Evolutionary conservation across 2,888 invertebrate species (phyloP), one percentile per base, ranked within the genome.

Genomic region (Platypus cylindrus): DNA sequence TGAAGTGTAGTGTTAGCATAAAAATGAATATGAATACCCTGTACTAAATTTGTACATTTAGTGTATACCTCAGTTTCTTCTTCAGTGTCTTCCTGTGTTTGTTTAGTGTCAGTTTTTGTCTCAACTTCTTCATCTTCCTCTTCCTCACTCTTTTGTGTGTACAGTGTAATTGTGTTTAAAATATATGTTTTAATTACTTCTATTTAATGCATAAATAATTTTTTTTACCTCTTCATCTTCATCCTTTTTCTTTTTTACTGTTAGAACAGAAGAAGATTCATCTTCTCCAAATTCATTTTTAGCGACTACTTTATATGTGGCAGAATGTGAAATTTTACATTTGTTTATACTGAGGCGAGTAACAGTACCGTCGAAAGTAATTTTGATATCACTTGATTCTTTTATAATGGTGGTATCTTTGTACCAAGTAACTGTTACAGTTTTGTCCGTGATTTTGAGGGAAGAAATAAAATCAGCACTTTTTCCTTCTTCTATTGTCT

Each of bases 221-320:
- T 66, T 32, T 64, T 63, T 5, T 41, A 42, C 47, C 34, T 48
- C 48, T 34, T 45, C 46, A 13, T 45, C 45, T 28, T 48, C 47
- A 20, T 56, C 60, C 47, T 74, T 71, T 58, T 54, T 57, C 48
- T 62, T 58, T 35, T 67, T 74, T 8, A 97, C 78, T 14, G 81
- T 83, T 37, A 98, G 69, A 52, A 84, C 79, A 29, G 93, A 86
- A 27, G 77, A 75, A 2, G 85, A 83, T 54, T 87, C 84, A 49
- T 87, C 91, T 56, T 83, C 80, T 31, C 97, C 97, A 49, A 77
- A 79, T 58, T 91, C 87, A 59, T 95, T 97, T 53, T 75, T 78
- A 34, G 94, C 82, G 16, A 87, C 77, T 26, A 91, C 77, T 53
- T 76, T 80, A 62, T 90, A 93, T 31, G 75, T 76, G 25, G 87